These are phyloP conservation scores for Anoplophora glabripennis DNA, from an alignment of 1,140 invertebrate genomes.

Conservation along the genomic window DNA sequence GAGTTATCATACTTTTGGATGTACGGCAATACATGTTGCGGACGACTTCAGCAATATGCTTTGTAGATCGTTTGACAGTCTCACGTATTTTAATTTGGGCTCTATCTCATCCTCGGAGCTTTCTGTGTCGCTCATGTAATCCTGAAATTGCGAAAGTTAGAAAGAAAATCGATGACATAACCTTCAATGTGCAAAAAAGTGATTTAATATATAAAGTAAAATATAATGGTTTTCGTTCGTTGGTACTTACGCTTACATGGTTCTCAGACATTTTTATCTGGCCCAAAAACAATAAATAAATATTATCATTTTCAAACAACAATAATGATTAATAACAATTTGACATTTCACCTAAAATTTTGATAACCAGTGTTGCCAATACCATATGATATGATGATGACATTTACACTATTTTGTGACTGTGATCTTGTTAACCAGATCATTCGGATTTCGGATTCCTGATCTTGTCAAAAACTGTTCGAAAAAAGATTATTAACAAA, in stretches of 20 bases:
- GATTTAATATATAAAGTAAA: no score
- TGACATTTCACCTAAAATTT: conserved; percentile 5
- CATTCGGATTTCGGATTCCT: no score
- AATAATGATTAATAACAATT: conserved; percentile 1
- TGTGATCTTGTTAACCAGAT: no score
- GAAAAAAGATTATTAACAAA: no score
- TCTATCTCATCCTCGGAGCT: conserved; percentile 70
- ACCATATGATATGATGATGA: no score
- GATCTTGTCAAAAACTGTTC: no score
- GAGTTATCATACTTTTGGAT: conserved; percentile 70
- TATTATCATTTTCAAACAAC: no score
- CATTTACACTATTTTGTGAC: no score
- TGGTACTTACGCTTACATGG: conserved; percentile 17
- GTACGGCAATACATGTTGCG: conserved; percentile 87
- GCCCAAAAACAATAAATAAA: no score
- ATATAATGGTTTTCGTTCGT: no score
- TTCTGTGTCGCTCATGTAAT: conserved; percentile 51
- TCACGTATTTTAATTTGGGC: conserved; percentile 88
- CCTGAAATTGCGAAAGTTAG: conserved; percentile 28
- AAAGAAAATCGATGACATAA: no score
- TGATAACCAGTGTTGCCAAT: background rate
- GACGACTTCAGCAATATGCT: conserved; percentile 85
- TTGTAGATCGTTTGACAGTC: conserved; percentile 83
- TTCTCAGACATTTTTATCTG: conserved; percentile 22
- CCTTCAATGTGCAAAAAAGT: no score